Evolutionary conservation across 2,113 vertebrate genomes (phyloP).

Genomic region (Stegastes partitus): DNA sequence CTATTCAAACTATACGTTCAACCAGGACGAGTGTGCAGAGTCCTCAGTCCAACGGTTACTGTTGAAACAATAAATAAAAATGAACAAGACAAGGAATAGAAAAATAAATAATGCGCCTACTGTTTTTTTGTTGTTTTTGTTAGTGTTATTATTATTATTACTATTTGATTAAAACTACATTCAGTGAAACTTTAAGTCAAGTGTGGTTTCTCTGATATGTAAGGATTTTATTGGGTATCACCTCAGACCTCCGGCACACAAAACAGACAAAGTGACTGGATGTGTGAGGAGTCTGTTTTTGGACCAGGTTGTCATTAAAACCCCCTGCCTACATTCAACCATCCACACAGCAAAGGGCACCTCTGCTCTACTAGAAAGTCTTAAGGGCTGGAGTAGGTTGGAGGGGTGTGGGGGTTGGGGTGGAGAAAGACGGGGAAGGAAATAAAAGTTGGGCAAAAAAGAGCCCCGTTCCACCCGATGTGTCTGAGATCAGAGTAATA

Average conservation of each 20-base stretch:
- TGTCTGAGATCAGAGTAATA: conserved; percentile 78
- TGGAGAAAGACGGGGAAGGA: conserved; percentile 79
- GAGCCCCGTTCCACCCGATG: conserved; percentile 78
- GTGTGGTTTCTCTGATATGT: too few species aligned
- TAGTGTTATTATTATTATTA: too few species aligned
- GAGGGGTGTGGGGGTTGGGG: conserved; percentile 59
- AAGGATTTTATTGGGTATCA: too few species aligned
- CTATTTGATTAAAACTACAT: too few species aligned
- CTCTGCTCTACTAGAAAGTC: conserved; percentile 91
- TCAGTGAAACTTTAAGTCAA: too few species aligned
- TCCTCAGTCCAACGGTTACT: too few species aligned
- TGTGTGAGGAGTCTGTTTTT: conserved; percentile 38
- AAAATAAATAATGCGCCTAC: too few species aligned
- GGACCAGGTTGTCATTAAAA: conserved; percentile 19
- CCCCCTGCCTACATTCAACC: conserved; percentile 71
- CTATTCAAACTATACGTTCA: neutral
- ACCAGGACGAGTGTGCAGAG: neutral
- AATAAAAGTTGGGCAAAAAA: conserved; percentile 92
- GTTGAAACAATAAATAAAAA: too few species aligned
- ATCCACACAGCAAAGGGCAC: conserved; percentile 90
- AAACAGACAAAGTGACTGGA: too few species aligned
- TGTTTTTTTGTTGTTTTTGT: too few species aligned
- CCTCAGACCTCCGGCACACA: too few species aligned
- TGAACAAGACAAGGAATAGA: too few species aligned
- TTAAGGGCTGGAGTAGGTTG: conserved; percentile 81